A percentile compares a stretch with the other conserved stretches of the same genome.
phyloP scores from a whole-genome alignment of 2,888 invertebrate genomes.

The Patella depressa region DNA sequence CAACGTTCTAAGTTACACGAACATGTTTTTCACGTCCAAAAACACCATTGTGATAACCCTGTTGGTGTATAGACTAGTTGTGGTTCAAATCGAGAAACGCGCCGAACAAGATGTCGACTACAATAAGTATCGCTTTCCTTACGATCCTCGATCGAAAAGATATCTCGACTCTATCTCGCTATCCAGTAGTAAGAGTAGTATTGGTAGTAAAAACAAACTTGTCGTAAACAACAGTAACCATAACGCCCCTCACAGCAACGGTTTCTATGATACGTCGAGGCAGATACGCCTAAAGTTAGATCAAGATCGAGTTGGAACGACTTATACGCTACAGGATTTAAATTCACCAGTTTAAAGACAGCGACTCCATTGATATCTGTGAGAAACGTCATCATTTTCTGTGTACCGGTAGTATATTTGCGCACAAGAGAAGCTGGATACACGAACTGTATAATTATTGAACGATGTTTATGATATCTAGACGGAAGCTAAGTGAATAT shows the following conservation, averaged over 20 bases:
- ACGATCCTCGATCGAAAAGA: constrained; percentile 14
- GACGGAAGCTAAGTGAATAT: too few species aligned
- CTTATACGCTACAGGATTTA: neutral
- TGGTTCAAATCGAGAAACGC: constrained; percentile 52
- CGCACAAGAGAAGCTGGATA: too few species aligned
- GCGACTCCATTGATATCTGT: too few species aligned
- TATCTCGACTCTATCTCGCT: constrained; percentile 18
- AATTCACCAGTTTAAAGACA: neutral
- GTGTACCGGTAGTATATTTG: too few species aligned
- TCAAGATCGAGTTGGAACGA: neutral
- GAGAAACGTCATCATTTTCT: too few species aligned
- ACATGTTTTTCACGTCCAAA: constrained; percentile 95
- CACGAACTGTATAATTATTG: too few species aligned
- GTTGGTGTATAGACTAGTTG: constrained; percentile 83
- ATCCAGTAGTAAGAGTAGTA: constrained; percentile 21
- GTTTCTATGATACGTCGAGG: constrained; percentile 22
- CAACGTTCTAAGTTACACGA: constrained; percentile 93
- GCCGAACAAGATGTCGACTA: neutral
- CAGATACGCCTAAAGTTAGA: neutral
- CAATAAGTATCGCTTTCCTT: constrained; percentile 14
- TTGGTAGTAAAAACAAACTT: constrained; percentile 25
- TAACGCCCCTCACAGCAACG: constrained; percentile 21
- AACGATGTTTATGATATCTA: too few species aligned
- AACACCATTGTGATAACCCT: constrained; percentile 89
- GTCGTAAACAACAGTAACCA: constrained; percentile 25